Base-by-base conservation (phyloP, 2,888 invertebrate species). In the Cantharis rufa region DNA sequence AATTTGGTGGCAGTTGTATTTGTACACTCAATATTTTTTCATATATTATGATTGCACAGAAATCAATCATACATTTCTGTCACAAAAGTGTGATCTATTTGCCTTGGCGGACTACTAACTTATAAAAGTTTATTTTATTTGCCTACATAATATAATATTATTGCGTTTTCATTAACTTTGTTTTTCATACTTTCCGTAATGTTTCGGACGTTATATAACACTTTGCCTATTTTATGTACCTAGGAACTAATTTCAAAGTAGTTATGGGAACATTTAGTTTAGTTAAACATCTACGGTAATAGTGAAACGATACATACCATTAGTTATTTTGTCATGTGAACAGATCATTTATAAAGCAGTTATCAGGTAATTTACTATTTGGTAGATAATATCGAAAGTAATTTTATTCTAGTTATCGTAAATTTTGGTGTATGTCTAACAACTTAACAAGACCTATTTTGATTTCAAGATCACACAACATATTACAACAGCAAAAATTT, bases 311-410 rank as follows among this genome's bases (percentile, higher is more conserved):
- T 69, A 71, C 62, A 72, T 48, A 48, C 48, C 48, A 48, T 72
- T 72, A 72, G 64, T 71, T 70, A 76, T 84, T 82, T 80, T 81
- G 84, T 84, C 86, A 86, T 86, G 86, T 82, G 84, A 85, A 84
- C 81, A 79, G 82, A 83, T 84, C 86, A 86, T 86, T 86, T 86
- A 86, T 85, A 84, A 85, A 81, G 84, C 82, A 84, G 84, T 86
- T 86, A 85, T 84, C 86, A 83, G 82, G 81, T 84, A 85, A 84
- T 86, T 85, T 85, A 78, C 79, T 71, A 72, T 80, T 78, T 75
- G 71, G 76, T 71, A 71, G 78, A 81, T 80, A 70, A 64, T 80
- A 80, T 80, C 80, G 75, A 63, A 68, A 71, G 72, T 61, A 76
- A 76, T 76, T 76, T 76, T 76, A 72, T 76, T 72, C 72, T 76